Evolutionary conservation across 1,140 invertebrate species (phyloP), one percentile per base, ranked within the genome.

Genomic region (Antheraea pernyi): DNA sequence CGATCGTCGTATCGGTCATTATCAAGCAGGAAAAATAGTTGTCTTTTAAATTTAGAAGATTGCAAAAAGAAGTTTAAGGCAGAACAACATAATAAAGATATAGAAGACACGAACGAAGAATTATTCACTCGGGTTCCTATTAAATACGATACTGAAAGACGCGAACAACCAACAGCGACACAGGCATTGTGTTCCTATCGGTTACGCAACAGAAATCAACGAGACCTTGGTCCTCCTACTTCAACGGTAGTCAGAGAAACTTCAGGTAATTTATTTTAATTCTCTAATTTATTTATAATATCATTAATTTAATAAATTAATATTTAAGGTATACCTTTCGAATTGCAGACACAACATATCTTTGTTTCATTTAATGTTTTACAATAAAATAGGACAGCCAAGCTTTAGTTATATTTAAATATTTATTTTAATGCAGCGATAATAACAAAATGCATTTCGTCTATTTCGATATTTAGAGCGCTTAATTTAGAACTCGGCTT

Each of bases 41-140:
- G 76, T 67, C 74, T 88, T 61, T 68, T 88, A 60, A 86, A 85
- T 63, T 69, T 86, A 42, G 89, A 90, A 48, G 85, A 85, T 72
- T 85, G 77, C 74, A 85, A 71, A 61, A 91, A 92, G 78, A 86
- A 83, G 64, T 84, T 86, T 84, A 92, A 90, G 82, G 84, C 85
- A 81, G 88, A 90, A 73, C 68, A 80, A 36, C 77, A 82, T 19
- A 71, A 61, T 46, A 85, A 81, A 72, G 85, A 86, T n/a, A 84
- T 83, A 39, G 72, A 79, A 37, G 77, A 79, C 36, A 69, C 74
- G 39, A 68, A 71, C 7, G 53, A 59, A 19, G 18, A 16, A n/a
- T 37, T 53, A 11, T 22, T 18, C 22, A 67, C 67, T 42, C 78
- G 73, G 53, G 77, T 73, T 59, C 75, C 74, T 1, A 84, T 30